Evolutionary conservation across 1,140 invertebrate species (phyloP), one percentile per base, ranked within the genome.

Genomic region (Pissodes strobi): DNA sequence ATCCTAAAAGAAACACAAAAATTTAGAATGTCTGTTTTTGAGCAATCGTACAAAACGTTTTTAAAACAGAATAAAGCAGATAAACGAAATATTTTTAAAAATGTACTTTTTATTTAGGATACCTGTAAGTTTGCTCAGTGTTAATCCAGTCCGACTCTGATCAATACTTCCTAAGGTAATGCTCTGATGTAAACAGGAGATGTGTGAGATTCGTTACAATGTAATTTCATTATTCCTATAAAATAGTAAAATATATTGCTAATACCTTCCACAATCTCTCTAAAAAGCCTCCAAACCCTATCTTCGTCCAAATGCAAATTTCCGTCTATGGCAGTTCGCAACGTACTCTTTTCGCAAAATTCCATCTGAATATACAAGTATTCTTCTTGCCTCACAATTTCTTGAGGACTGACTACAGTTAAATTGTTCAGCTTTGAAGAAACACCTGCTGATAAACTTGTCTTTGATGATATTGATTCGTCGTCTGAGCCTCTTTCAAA

Each of bases 341-440:
- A 75, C 0, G 91, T 95, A 69, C 90, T 91, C 74, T 92, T 94
- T 72, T 93, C 92, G 77, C 90, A 95, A 78, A 92, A 93, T 80
- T 93, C 92, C 91, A 93, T 94, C 77, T 93, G 94, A 70, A 97
- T 97, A 73, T 94, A 97, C 79, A 97, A 87, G 64, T 88, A 90
- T 75, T 92, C 89, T 15, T 72, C 63, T 65, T 71, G 51, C 53
- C 66, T 66, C 13, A 63, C 21, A 18, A 48, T 62, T 38, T 67
- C 64, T 25, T 76, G 18, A 18, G 27, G 34, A 41, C 2, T 43
- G 1, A 57, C 34, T 12, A 13, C 9, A 17, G 18, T 18, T 22
- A 48, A 49, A 45, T 15, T 25, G 19, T 17, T 37, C 45, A 15
- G 55, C 38, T 66, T 27, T 22, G 61, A 56, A 34, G 48, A 34